phyloP scores from a whole-genome alignment of 2,113 vertebrate species.

The Brachypteracias leptosomus region DNA sequence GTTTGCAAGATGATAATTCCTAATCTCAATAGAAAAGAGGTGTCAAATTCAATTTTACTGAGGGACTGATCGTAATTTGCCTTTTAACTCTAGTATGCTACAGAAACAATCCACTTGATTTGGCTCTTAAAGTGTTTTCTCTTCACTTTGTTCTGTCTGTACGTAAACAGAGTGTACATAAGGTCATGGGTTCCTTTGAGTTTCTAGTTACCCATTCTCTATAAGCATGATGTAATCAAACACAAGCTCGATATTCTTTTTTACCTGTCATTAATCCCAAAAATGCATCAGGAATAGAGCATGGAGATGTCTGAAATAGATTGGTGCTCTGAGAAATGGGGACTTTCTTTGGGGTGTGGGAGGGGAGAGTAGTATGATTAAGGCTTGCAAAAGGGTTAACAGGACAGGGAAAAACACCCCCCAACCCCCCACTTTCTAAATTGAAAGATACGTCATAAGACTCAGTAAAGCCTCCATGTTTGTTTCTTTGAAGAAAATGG shows the following conservation, averaged over 20 bases:
- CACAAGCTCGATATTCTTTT: background rate
- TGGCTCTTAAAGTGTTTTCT: background rate
- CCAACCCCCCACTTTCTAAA: background rate
- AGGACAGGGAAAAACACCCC: background rate
- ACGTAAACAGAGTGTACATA: background rate
- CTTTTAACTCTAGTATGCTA: constrained; percentile 27
- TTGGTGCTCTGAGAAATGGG: background rate
- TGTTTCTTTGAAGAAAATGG: background rate
- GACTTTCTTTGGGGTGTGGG: background rate
- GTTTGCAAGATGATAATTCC: constrained; percentile 63
- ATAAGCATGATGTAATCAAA: background rate
- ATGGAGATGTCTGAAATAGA: background rate
- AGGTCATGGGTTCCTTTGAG: background rate
- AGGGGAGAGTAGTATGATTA: background rate
- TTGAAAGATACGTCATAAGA: background rate
- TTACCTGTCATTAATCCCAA: background rate
- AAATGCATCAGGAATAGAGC: background rate
- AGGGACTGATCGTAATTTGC: constrained; percentile 50
- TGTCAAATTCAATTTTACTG: constrained; percentile 64
- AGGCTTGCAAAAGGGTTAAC: background rate
- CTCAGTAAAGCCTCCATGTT: background rate
- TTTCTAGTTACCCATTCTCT: background rate
- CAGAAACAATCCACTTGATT: constrained; percentile 1
- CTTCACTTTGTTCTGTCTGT: background rate
- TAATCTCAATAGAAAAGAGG: constrained; percentile 61